These are phyloP conservation scores for Nestor notabilis DNA, from an alignment of 2,113 vertebrate genomes.

Conservation along the genomic window DNA sequence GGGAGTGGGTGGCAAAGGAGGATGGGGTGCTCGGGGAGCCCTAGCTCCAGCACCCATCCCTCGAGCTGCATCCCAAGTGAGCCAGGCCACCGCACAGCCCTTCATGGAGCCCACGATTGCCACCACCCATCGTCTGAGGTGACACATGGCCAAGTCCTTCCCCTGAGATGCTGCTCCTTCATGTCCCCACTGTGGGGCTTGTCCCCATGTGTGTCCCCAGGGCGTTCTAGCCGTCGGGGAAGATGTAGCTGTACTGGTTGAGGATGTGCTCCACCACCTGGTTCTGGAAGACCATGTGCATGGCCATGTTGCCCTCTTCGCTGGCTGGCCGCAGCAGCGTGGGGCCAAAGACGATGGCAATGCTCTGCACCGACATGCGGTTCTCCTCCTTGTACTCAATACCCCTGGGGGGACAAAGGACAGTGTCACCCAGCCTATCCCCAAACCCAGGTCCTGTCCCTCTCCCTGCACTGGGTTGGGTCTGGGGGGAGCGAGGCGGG, in stretches of 20 bases:
- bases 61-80: accelerated
- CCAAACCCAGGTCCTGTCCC: neutral
- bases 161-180: neutral
- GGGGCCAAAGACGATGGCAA: slow-evolving; percentile 94
- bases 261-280: slow-evolving; percentile 94
- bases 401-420: slow-evolving; percentile 72
- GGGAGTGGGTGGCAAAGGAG: neutral
- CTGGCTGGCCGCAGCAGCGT: slow-evolving; percentile 87
- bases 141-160: neutral
- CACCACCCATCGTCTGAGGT: neutral
- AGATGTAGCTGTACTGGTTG: slow-evolving; percentile 85
- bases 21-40: accelerated
- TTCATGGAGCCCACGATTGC: accelerated
- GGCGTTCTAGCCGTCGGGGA: slow-evolving; percentile 71
- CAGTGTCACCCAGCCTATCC: accelerated
- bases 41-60: neutral
- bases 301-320: slow-evolving; percentile 86
- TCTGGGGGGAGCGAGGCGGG: neutral
- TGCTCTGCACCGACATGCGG: slow-evolving; percentile 91
- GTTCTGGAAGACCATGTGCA: slow-evolving; percentile 97
- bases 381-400: slow-evolving; percentile 85
- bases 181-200: neutral
- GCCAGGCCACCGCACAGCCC: accelerated
- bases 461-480: accelerated
- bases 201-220: accelerated